Conservation (phyloP, 2,113 vertebrate species). For the Nerophis ophidion region DNA sequence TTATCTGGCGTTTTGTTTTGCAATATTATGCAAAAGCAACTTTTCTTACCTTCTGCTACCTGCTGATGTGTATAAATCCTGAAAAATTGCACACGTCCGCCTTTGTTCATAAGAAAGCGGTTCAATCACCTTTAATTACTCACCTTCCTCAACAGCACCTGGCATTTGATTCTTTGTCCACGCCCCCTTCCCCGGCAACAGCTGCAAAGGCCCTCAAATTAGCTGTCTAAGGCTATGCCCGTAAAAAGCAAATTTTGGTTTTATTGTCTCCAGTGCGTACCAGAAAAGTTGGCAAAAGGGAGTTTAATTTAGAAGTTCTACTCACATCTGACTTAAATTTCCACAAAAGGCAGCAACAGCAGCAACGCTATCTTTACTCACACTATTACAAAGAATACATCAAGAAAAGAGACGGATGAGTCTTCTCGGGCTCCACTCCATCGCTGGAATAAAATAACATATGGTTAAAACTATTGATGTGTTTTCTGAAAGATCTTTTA, state of each 20-base stretch:
- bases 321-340: conserved; percentile 3
- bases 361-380: conserved; percentile 16
- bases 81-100: too few species aligned
- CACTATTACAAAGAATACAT: background rate
- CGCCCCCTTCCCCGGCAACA: too few species aligned
- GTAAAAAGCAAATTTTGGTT: background rate
- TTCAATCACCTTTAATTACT: too few species aligned
- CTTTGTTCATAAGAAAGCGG: too few species aligned
- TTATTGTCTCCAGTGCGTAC: background rate
- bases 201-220: too few species aligned
- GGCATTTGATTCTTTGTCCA: too few species aligned
- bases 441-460: background rate
- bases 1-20: too few species aligned
- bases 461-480: background rate
- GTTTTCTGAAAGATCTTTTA: background rate
- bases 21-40: too few species aligned
- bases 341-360: background rate
- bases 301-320: conserved; percentile 1
- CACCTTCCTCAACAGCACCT: too few species aligned
- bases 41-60: too few species aligned
- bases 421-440: conserved; percentile 8
- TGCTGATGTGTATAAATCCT: too few species aligned
- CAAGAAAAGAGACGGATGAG: conserved; percentile 8
- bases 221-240: too few species aligned
- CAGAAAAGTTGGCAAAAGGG: background rate